A percentile compares a stretch with the other conserved stretches of the same genome.
Conservation (phyloP, 2,797 vertebrate genomes). For the Trematomus bernacchii region DNA sequence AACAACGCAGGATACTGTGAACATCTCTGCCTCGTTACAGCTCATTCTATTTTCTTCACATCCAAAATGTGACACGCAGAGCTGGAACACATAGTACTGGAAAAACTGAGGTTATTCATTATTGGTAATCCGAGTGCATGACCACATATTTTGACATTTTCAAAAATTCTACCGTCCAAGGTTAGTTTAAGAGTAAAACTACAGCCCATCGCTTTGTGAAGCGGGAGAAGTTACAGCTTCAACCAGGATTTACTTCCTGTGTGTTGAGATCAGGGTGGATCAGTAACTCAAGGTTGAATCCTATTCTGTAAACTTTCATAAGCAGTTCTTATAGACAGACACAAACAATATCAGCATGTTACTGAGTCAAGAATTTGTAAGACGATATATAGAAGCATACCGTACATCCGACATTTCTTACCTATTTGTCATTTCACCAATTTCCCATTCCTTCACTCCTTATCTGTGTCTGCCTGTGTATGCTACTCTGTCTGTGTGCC, state of each 20-base stretch:
- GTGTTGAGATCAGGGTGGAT: conserved; percentile 29
- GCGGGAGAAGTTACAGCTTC: conserved; percentile 25
- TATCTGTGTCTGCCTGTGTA: not conserved
- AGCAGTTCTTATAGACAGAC: not conserved
- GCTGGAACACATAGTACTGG: too few relatives aligned
- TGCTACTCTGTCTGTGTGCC: not conserved
- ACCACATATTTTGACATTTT: not conserved
- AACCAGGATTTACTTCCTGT: conserved; percentile 12
- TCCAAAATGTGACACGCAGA: too few relatives aligned
- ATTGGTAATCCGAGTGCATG: too few relatives aligned
- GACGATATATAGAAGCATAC: not conserved
- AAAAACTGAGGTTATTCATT: too few relatives aligned
- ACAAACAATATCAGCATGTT: not conserved
- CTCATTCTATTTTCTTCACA: too few relatives aligned
- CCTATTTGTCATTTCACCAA: not conserved
- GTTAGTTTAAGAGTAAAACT: not conserved
- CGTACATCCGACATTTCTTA: not conserved
- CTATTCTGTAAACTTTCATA: conserved; percentile 4
- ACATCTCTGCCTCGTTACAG: too few relatives aligned
- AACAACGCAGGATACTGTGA: too few relatives aligned
- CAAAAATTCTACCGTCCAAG: not conserved
- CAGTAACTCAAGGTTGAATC: conserved; percentile 12
- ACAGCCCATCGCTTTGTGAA: not conserved
- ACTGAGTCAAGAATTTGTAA: conserved; percentile 9
- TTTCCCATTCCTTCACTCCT: not conserved